Evolutionary conservation across 2,797 vertebrate genomes (phyloP), one percentile per base, ranked within the genome.

Genomic region (Galaxias olidus): DNA sequence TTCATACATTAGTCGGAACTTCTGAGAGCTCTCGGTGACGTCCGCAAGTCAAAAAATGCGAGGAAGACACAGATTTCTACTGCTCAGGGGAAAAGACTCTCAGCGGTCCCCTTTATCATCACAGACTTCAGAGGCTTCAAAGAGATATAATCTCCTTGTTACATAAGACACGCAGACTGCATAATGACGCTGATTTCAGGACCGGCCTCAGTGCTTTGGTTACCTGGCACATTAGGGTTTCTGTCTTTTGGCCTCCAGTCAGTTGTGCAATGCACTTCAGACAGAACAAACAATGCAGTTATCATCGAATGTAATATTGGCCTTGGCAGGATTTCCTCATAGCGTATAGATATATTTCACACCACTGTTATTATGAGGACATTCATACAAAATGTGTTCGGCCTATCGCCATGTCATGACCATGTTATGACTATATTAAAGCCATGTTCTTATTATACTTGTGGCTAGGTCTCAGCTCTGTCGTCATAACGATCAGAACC

Each of bases 1-100:
- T 72, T 76, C 76, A 81, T 81, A 75, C 69, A 58, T 72, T 43
- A 70, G 73, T 69, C 71, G 77, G 82, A 61, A 71, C 72, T 58
- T 76, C 58, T 58, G 3, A 45, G 6, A 58, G 56, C 15, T 45
- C 42, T 12, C 51, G 18, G 9, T 18, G 4, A 18, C 11, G 18
- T 6, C 4, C 15, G 18, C 51, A 8, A n/a, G 51, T 8, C 5
- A 1, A 52, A 52, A 10, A 52, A 15, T 10, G 50, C 18, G 15
- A 18, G 17, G 8, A 9, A 50, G 9, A 50, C 49, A 50, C n/a
- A 50, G 15, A 52, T 18, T 15, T 17, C 1, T 17, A 18, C 9
- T 15, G 10, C 50, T 18, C 17, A 52, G 10, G 50, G 17, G 50
- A 15, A 17, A 18, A 18, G 15, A 20, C 10, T 12, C 51, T 17